Percentiles rank a stretch among this genome's conserved stretches.
Conservation (phyloP, 2,113 vertebrate genomes). For the Acanthochromis polyacanthus region DNA sequence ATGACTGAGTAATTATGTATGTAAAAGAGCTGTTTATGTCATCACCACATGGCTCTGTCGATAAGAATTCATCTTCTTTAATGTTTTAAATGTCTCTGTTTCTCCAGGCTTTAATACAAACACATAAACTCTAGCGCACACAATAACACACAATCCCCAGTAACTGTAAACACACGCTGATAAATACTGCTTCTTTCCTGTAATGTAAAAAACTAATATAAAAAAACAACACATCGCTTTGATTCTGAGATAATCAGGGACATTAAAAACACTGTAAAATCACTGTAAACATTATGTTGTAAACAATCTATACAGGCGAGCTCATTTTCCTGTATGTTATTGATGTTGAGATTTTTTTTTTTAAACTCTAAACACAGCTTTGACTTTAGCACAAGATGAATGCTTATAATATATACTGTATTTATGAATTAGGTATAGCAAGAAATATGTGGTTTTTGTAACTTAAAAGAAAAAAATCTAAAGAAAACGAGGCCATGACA, state of each 20-base stretch:
- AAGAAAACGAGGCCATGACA: constrained; percentile 31
- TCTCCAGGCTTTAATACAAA: constrained; percentile 60
- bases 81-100: constrained; percentile 74
- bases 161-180: constrained; percentile 22
- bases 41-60: constrained; percentile 39
- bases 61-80: constrained; percentile 17
- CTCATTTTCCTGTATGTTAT: constrained; percentile 52
- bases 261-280: constrained; percentile 68
- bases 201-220: constrained; percentile 18
- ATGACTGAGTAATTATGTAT: constrained; percentile 75
- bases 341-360: constrained; percentile 64
- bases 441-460: constrained; percentile 70
- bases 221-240: constrained; percentile 7
- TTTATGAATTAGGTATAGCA: constrained; percentile 73
- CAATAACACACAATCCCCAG: constrained; percentile 13
- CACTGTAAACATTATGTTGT: constrained; percentile 63
- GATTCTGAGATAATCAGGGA: constrained; percentile 67
- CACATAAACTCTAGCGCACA: constrained; percentile 32
- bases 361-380: constrained; percentile 71
- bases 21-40: constrained; percentile 65
- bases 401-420: constrained; percentile 74
- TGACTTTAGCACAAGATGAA: constrained; percentile 76
- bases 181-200: constrained; percentile 24
- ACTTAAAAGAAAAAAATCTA: constrained; percentile 28
- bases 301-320: constrained; percentile 53